Conservation (phyloP, 2,113 vertebrate species). For the Perca fluviatilis region DNA sequence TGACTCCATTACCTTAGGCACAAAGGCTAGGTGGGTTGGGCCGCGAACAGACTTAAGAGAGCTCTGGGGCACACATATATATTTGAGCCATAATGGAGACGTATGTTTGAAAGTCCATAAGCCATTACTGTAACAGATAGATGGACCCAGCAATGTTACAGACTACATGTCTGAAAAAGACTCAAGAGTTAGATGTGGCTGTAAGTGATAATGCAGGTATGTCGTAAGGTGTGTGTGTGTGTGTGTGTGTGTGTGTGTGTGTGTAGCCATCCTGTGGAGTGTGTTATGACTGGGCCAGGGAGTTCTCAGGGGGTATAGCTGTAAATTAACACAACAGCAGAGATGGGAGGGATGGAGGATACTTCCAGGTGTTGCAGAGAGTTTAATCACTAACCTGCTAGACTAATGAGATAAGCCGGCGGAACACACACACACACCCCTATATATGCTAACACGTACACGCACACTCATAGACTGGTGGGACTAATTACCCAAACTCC, state of each 20-base stretch:
- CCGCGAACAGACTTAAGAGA: too few relatives aligned
- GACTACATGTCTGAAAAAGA: conserved; percentile 10
- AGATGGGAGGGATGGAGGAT: conserved; percentile 39
- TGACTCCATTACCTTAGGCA: too few relatives aligned
- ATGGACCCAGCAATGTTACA: conserved; percentile 1
- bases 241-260: conserved; percentile 29
- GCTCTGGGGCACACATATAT: background rate
- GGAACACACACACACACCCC: conserved; percentile 4
- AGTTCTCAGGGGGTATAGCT: conserved; percentile 52
- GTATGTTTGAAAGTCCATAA: background rate
- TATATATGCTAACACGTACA: background rate
- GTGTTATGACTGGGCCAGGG: conserved; percentile 40
- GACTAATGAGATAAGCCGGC: conserved; percentile 60
- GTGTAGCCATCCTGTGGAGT: conserved; percentile 29
- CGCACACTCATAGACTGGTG: conserved; percentile 45
- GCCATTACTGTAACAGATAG: background rate
- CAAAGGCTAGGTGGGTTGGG: too few relatives aligned
- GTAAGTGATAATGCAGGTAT: conserved; percentile 22
- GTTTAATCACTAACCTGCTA: conserved; percentile 78
- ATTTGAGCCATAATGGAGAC: background rate
- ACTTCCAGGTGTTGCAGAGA: conserved; percentile 74
- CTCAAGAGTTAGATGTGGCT: conserved; percentile 1
- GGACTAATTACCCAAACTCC: conserved; percentile 78
- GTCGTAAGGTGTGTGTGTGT: conserved; percentile 22
- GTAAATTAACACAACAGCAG: conserved; percentile 60